Conservation (phyloP, 2,888 invertebrate species). For the Oscheius myriophilus region DNA sequence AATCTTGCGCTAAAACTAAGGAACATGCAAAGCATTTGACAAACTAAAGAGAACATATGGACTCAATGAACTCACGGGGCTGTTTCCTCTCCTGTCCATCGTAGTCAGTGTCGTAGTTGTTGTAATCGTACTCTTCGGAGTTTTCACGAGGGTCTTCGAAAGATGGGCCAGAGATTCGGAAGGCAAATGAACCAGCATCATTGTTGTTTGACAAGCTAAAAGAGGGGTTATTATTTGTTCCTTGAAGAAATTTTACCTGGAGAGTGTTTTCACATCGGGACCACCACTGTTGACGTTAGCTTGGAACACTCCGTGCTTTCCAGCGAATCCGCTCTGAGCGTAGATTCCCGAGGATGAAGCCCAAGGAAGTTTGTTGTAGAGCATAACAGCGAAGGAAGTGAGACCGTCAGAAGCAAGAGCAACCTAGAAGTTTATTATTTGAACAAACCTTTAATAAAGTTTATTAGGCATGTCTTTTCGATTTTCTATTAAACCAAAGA, state of each 20-base stretch:
- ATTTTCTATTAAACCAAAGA: too few species aligned
- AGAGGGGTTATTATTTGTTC: constrained; percentile 15
- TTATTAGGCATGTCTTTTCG: too few species aligned
- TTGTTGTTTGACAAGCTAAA: constrained; percentile 86
- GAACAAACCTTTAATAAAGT: background rate
- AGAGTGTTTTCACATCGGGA: constrained; percentile 84
- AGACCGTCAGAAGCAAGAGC: constrained; percentile 81
- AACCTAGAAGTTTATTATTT: constrained; percentile 74
- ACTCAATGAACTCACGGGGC: constrained; percentile 19
- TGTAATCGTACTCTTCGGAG: constrained; percentile 60
- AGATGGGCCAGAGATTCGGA: constrained; percentile 76
- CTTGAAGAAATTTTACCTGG: constrained; percentile 76
- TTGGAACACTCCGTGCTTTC: constrained; percentile 83
- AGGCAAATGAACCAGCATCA: constrained; percentile 82
- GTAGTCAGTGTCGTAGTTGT: constrained; percentile 59
- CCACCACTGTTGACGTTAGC: constrained; percentile 88
- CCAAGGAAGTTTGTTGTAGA: constrained; percentile 94
- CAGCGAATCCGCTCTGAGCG: constrained; percentile 65
- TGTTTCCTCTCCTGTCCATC: constrained; percentile 35
- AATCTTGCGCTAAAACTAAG: constrained; percentile 47
- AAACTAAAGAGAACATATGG: background rate
- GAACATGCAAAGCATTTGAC: constrained; percentile 14
- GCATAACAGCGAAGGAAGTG: constrained; percentile 84
- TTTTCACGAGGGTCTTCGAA: constrained; percentile 60
- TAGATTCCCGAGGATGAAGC: constrained; percentile 53